Percentiles rank a stretch among this genome's conserved stretches.
These are phyloP conservation scores for Drosophila koepferae DNA, from an alignment of 2,888 invertebrate genomes.

Conservation along the genomic window DNA sequence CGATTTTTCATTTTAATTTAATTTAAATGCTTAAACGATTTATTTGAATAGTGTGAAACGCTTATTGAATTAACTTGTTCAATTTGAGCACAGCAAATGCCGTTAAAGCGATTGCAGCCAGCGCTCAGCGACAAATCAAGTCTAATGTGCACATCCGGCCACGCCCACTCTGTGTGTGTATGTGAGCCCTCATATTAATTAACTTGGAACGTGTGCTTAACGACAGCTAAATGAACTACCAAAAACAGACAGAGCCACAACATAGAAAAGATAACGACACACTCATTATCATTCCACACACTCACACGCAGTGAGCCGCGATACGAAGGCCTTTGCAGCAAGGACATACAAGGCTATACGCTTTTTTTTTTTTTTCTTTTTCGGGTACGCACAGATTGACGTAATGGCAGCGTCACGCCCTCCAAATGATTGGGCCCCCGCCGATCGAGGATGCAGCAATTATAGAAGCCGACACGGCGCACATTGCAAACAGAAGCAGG, in stretches of 20 bases:
- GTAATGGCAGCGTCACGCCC: conserved; percentile 78
- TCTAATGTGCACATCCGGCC: conserved; percentile 3
- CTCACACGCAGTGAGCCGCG: conserved; percentile 24
- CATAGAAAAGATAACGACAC: conserved; percentile 67
- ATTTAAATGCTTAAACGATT: conserved; percentile 39
- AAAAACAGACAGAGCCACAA: conserved; percentile 63
- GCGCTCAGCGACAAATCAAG: conserved; percentile 16
- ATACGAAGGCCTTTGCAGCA: conserved; percentile 11
- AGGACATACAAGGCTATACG: conserved; percentile 45
- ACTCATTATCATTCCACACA: conserved; percentile 70
- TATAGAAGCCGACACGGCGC: conserved; percentile 61
- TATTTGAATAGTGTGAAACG: conserved; percentile 21
- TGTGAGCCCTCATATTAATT: conserved; percentile 53
- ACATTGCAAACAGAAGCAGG: conserved; percentile 69
- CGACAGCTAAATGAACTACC: conserved; percentile 76
- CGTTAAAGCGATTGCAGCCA: neutral
- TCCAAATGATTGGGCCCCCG: conserved; percentile 73
- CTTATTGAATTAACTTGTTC: conserved; percentile 28
- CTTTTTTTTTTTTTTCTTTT: conserved; percentile 42
- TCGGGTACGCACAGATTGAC: conserved; percentile 65
- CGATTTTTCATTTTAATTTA: conserved; percentile 37
- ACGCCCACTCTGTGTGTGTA: conserved; percentile 14
- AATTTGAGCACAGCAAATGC: conserved; percentile 4
- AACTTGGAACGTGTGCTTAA: conserved; percentile 74
- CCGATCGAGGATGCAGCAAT: conserved; percentile 42